These are phyloP conservation scores for Euphydryas editha DNA, from an alignment of 2,888 invertebrate genomes.

Conservation along the genomic window DNA sequence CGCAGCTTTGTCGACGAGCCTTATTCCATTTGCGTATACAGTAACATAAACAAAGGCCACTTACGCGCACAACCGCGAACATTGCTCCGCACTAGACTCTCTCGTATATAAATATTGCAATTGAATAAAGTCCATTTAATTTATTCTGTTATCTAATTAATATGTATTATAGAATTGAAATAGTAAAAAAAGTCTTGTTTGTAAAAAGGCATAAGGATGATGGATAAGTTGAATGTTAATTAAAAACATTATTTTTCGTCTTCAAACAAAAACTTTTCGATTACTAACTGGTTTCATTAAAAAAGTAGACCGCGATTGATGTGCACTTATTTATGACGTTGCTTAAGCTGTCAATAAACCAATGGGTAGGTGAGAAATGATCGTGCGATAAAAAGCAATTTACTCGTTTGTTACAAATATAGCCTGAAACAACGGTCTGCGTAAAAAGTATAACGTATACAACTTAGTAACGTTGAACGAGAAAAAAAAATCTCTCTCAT, in stretches of 20 bases:
- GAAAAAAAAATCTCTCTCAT: not conserved
- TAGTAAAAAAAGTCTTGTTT: not conserved
- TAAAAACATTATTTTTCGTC: slow-evolving; percentile 1
- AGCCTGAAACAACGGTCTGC: slow-evolving; percentile 15
- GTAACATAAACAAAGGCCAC: slow-evolving; percentile 69
- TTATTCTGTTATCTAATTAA: slow-evolving; percentile 10
- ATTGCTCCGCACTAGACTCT: slow-evolving; percentile 58
- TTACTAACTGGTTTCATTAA: slow-evolving; percentile 28
- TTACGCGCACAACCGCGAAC: slow-evolving; percentile 52
- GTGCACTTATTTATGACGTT: slow-evolving; percentile 19
- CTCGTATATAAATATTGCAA: slow-evolving; percentile 48
- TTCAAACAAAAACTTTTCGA: slow-evolving; percentile 9
- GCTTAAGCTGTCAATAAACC: slow-evolving; percentile 30
- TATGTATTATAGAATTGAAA: not conserved
- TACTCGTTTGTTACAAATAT: slow-evolving; percentile 22
- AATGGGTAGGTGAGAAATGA: slow-evolving; percentile 27
- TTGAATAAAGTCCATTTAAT: slow-evolving; percentile 42
- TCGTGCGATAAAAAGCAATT: slow-evolving; percentile 20
- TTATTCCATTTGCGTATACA: slow-evolving; percentile 73
- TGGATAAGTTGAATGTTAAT: not conserved
- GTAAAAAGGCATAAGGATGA: not conserved
- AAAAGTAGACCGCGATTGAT: slow-evolving; percentile 23
- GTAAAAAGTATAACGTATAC: slow-evolving; percentile 4
- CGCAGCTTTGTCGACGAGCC: slow-evolving; percentile 61
- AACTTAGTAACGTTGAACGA: not conserved